Percentiles rank a stretch among this genome's conserved stretches.
Evolutionary conservation across 2,888 invertebrate genomes (phyloP).

Genomic region (Andricus curvator): DNA sequence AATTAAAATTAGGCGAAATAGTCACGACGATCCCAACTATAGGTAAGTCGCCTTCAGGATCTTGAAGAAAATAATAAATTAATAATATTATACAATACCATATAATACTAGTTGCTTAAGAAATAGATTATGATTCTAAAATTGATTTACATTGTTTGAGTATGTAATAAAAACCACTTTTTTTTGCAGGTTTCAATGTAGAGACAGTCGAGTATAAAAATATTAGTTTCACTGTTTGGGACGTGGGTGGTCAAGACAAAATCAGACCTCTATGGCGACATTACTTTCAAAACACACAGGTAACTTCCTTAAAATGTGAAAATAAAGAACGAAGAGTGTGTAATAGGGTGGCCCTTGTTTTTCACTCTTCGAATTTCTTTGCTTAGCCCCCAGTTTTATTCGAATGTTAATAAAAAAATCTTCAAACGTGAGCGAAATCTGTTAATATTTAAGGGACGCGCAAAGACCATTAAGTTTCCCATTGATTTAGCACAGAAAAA

Average conservation of each 20-base stretch:
- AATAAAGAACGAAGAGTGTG: background rate
- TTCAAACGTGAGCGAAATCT: too few species aligned
- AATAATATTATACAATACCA: background rate
- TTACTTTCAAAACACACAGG: conserved; percentile 99
- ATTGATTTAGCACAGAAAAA: too few species aligned
- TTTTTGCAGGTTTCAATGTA: conserved; percentile 93
- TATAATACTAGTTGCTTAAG: too few species aligned
- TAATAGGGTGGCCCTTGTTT: too few species aligned
- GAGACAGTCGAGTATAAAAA: conserved; percentile 99
- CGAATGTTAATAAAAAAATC: too few species aligned
- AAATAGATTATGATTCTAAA: background rate
- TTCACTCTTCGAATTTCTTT: too few species aligned
- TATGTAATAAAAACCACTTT: conserved; percentile 9
- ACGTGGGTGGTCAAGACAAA: conserved; percentile 98
- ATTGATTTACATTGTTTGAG: conserved; percentile 37
- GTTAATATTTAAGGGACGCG: too few species aligned
- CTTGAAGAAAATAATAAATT: background rate
- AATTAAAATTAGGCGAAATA: conserved; percentile 99
- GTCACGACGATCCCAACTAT: conserved; percentile 99
- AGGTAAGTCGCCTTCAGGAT: conserved; percentile 81
- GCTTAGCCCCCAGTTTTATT: too few species aligned
- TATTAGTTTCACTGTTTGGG: conserved; percentile 99
- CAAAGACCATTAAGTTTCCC: too few species aligned
- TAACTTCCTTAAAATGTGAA: conserved; percentile 70
- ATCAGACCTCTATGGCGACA: conserved; percentile 98